Base-by-base conservation (phyloP, 64 coral and sea anemone species). In the Porites lutea region DNA sequence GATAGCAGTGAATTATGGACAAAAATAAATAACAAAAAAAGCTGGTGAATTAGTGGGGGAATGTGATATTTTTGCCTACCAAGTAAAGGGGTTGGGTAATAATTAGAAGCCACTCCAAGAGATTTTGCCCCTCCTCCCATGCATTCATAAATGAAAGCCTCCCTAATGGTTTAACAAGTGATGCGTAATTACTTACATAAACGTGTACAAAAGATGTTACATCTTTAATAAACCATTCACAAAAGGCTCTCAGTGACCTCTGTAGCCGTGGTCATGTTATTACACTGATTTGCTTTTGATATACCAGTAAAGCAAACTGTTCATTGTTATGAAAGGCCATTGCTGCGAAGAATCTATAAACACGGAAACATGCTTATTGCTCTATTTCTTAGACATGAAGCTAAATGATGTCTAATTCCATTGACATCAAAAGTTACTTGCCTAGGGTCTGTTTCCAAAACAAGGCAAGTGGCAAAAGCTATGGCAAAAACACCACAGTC, bases 401-500 rank as follows among this genome's bases (percentile, higher is more conserved):
- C 66, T 20, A 70, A 70, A 70, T 70, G 66, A 20, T 70, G 66
- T 70, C 66, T 70, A 70, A 70, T 70, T 70, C 66, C 66, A 70
- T 44, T 70, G 14, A 70, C 66, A 70, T 70, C 66, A 70, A 70
- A 70, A 70, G 14, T 70, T 20, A 70, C 66, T 70, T 70, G 66
- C 66, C 66, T 70, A 70, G 66, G 66, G 66, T 70, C 66, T 70
- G 66, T 70, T 70, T 70, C 22, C 14, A 70, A 70, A 70, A 70
- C 66, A 70, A 70, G 66, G 66, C 66, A 70, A 70, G 66, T 70
- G 19, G 66, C 66, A 77, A 77, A 77, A 4, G 74, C 74, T 50
- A 77, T 77, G 74, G 74, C 74, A 77, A 77, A 77, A 52, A 77
- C 74, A 53, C 74, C 74, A 77, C 74, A 77, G 74, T 77, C 74